Conservation (phyloP, 1,140 invertebrate species). For the Metopolophium dirhodum region DNA sequence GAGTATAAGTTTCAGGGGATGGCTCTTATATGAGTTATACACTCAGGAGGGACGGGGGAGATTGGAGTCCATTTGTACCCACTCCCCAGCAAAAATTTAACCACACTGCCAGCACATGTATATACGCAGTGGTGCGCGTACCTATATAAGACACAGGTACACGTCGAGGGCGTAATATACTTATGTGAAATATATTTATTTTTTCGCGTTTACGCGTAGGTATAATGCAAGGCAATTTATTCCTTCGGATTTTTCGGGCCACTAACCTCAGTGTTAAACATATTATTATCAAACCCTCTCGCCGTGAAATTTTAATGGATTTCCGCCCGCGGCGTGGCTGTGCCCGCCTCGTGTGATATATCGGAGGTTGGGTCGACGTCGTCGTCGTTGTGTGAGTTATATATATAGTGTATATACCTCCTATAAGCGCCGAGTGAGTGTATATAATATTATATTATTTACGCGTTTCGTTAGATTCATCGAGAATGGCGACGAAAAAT, state of each 20-base stretch:
- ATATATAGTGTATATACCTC: background rate
- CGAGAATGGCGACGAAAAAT: background rate
- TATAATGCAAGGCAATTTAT: conserved; percentile 12
- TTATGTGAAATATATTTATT: background rate
- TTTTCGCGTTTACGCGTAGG: background rate
- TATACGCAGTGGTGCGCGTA: background rate
- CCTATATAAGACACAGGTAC: background rate
- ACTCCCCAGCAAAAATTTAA: background rate
- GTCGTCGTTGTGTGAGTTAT: background rate
- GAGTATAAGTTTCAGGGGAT: background rate
- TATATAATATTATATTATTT: conserved; percentile 7
- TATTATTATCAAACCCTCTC: background rate
- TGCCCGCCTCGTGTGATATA: background rate
- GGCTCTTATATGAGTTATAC: background rate
- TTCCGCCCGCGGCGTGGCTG: background rate
- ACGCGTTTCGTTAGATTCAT: background rate
- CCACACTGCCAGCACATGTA: background rate
- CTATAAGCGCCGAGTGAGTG: background rate
- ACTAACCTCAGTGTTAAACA: conserved; percentile 9
- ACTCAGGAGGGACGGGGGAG: background rate
- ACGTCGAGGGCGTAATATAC: background rate
- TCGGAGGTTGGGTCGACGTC: background rate
- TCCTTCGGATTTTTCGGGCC: background rate
- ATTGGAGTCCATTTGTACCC: background rate
- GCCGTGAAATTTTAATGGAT: conserved; percentile 1